phyloP scores from a whole-genome alignment of 2,113 vertebrate genomes.

The Lycocorax pyrrhopterus region DNA sequence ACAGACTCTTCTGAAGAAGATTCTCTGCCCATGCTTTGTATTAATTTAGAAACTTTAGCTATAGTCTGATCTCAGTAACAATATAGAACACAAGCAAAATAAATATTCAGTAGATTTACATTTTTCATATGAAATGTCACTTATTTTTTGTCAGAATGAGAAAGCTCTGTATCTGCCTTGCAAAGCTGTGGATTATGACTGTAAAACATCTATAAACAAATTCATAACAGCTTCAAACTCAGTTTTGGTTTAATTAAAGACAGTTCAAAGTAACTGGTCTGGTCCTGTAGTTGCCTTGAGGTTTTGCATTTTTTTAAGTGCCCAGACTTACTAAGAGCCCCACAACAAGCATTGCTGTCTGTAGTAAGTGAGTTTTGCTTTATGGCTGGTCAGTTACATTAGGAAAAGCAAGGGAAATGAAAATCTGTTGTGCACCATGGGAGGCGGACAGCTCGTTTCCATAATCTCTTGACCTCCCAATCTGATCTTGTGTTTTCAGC shows the following conservation, averaged over 20 bases:
- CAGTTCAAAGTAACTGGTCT: background rate
- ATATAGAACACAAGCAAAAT: background rate
- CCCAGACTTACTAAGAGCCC: background rate
- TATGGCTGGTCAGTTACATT: background rate
- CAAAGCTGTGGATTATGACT: background rate
- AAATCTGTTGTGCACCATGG: background rate
- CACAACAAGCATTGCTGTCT: background rate
- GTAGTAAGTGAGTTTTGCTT: background rate
- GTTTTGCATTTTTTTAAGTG: background rate
- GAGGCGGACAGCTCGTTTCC: background rate
- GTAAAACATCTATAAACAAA: background rate
- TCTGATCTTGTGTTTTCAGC: background rate
- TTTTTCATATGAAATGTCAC: background rate
- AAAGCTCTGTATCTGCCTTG: background rate
- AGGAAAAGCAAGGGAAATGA: background rate
- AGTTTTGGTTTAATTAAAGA: background rate
- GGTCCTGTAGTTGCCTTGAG: background rate
- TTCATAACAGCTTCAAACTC: background rate
- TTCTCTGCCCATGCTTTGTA: background rate
- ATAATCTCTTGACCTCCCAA: slow-evolving; percentile 23
- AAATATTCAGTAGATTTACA: slow-evolving; percentile 2
- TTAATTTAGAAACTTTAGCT: background rate
- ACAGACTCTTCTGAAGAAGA: background rate
- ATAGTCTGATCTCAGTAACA: background rate
- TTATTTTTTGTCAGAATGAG: background rate